Base-by-base conservation (phyloP, 30 jellyfish, hydroid and myxozoan genomes). In the Rhopilema esculentum region DNA sequence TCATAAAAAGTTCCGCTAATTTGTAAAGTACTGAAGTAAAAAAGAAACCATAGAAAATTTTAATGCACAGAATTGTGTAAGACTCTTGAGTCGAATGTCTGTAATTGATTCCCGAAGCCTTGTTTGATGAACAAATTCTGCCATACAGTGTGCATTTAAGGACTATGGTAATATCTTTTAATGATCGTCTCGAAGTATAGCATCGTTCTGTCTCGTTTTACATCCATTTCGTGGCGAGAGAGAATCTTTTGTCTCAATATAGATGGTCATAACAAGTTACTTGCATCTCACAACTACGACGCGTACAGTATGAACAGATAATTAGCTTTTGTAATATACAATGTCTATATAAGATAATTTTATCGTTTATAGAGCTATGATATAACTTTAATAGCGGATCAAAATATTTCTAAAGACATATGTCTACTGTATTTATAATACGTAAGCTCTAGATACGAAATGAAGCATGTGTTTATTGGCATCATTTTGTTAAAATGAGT, bases 321-420 rank as follows among this genome's bases (percentile, higher is more conserved):
- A 2, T 40, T 2, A 40, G 9, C 69, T 73, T 73, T 73, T 73
- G 69, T 73, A 73, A 33, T 73, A 73, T 73, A 73, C 70, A 73
- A 73, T 19, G 57, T 40, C 32, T 73, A 8, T 30, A 48, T 18
- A 73, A 73, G 84, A 73, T 73, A 31, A 73, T 26, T 31, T 48
- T 73, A 73, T 40, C 12, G 69, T n/a, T 33, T 18, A 73, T 40
- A 40, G 57, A 40, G 57, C 57, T 40, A 40, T 12, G 57, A 40
- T 40, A 40, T 40, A 40, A 6, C 57, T 40, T 40, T 40, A 2
- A 40, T 40, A 40, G 57, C 12, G 6, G 57, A 40, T 40, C 57
- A 40, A 40, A 12, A 40, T 40, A 40, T 12, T 40, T 40, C 57
- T 40, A 40, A 6, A 40, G 12, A 40, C 57, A 40, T 40, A 40